Conservation (phyloP, 2,888 invertebrate species). For the Toxonevra muliebris region DNA sequence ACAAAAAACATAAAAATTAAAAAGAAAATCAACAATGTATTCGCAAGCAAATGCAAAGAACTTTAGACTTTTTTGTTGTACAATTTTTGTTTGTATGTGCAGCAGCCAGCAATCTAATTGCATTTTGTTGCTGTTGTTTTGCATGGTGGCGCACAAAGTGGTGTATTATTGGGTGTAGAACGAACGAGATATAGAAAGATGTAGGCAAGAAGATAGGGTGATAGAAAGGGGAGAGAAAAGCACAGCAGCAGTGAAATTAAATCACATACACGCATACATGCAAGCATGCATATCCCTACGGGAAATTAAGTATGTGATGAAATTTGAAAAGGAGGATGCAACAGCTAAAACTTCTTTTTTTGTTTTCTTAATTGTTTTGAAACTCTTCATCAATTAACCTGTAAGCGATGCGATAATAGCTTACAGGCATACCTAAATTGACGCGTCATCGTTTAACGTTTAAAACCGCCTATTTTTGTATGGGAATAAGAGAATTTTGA, state of each 20-base stretch:
- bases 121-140: not conserved
- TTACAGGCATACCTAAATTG: no score
- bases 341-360: no score
- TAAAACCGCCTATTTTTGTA: no score
- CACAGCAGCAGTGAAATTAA: not conserved
- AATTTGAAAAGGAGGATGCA: no score
- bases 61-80: slow-evolving; percentile 10
- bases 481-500: no score
- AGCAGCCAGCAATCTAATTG: slow-evolving; percentile 19
- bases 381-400: no score
- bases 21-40: not conserved
- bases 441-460: no score
- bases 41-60: slow-evolving; percentile 2
- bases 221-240: not conserved
- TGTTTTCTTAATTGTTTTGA: no score
- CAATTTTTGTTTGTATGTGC: not conserved
- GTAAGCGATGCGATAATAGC: no score
- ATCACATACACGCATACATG: not conserved
- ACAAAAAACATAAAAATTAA: slow-evolving; percentile 6
- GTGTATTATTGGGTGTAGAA: no score
- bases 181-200: not conserved
- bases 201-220: not conserved
- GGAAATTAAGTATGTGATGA: no score
- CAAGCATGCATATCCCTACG: no score
- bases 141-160: not conserved